These are phyloP conservation scores for Dromococcyx pavoninus DNA, from an alignment of 2,797 vertebrate species.

Conservation along the genomic window DNA sequence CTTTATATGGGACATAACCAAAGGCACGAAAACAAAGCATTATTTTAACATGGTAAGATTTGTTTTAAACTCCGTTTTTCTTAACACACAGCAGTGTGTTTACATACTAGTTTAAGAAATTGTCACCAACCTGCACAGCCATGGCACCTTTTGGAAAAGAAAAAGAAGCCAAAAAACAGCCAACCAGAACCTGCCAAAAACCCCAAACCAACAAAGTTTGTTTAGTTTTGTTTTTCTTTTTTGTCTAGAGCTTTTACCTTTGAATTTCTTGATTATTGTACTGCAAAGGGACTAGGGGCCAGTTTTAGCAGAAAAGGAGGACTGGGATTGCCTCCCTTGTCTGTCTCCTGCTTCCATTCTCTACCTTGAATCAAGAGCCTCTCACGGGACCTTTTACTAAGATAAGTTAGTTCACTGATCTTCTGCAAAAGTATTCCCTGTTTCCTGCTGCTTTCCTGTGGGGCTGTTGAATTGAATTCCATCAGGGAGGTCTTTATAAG, in stretches of 20 bases:
- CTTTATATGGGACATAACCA: slow-evolving; percentile 93
- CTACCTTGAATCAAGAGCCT: background rate
- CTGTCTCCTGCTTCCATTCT: background rate
- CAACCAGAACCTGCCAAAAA: background rate
- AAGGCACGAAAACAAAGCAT: slow-evolving; percentile 89
- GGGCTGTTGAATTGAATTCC: background rate
- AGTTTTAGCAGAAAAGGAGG: background rate
- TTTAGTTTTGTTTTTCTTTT: no score
- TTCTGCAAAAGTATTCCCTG: background rate
- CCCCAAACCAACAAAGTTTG: background rate
- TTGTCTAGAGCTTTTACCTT: background rate
- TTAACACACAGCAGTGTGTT: background rate
- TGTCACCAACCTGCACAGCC: background rate
- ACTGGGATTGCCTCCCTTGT: background rate
- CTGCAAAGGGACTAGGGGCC: background rate
- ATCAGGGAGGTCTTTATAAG: background rate
- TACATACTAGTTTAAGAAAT: background rate
- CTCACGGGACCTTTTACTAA: background rate
- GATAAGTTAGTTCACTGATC: background rate
- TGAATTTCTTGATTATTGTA: background rate
- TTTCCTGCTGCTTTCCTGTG: background rate
- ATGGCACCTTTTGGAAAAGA: background rate
- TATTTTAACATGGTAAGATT: slow-evolving; percentile 93
- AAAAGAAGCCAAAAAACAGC: background rate
- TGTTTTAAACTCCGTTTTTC: background rate